phyloP scores from a whole-genome alignment of 2,797 vertebrate genomes.

The Steatocranus sp. region DNA sequence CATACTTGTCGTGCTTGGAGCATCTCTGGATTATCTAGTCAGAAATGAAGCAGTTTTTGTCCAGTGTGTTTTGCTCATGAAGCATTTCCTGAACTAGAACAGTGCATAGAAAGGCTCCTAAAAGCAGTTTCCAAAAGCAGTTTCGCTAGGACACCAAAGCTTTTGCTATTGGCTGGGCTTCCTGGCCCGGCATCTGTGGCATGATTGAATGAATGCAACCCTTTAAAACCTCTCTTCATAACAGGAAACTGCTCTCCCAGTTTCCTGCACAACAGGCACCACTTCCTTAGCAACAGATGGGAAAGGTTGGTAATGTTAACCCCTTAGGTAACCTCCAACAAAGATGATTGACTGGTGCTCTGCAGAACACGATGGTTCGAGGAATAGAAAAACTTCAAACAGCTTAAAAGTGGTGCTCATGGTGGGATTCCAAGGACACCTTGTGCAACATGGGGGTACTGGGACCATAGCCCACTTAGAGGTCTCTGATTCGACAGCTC shows the following conservation, averaged over 20 bases:
- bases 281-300: constrained; percentile 90
- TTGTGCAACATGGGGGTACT: constrained; percentile 42
- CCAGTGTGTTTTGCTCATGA: constrained; percentile 27
- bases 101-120: constrained; percentile 55
- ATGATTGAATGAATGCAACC: constrained; percentile 88
- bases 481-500: constrained; percentile 65
- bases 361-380: constrained; percentile 29
- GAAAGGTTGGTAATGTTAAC: constrained; percentile 85
- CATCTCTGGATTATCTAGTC: background rate
- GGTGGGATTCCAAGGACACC: constrained; percentile 67
- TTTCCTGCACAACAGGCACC: constrained; percentile 96
- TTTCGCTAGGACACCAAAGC: constrained; percentile 63
- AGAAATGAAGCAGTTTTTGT: background rate
- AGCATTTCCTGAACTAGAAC: constrained; percentile 44
- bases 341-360: constrained; percentile 45
- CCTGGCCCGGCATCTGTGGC: constrained; percentile 84
- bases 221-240: constrained; percentile 92
- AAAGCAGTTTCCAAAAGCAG: constrained; percentile 69
- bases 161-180: constrained; percentile 76
- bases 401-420: constrained; percentile 19
- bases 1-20: background rate
- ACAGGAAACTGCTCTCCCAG: constrained; percentile 97
- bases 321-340: constrained; percentile 63
- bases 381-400: constrained; percentile 32
- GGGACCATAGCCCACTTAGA: constrained; percentile 38